Percentiles rank a stretch among this genome's conserved stretches.
phyloP scores from a whole-genome alignment of 2,113 vertebrate genomes.

The Turnix velox region DNA sequence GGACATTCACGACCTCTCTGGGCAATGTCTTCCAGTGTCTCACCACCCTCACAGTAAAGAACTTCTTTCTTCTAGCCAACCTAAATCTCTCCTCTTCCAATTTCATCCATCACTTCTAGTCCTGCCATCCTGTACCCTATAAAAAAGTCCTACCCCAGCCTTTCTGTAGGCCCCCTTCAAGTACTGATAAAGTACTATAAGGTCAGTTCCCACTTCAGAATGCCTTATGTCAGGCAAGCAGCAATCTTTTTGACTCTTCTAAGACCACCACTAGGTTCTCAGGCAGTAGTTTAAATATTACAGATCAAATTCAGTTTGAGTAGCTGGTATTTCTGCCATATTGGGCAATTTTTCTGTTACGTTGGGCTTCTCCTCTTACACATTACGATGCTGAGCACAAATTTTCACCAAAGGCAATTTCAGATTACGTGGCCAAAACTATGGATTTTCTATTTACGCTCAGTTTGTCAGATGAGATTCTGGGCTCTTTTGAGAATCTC shows the following conservation, averaged over 20 bases:
- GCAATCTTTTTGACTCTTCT: background rate
- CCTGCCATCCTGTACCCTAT: too few species aligned
- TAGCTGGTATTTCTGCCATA: background rate
- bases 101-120: too few species aligned
- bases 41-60: too few species aligned
- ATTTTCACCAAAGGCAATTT: background rate
- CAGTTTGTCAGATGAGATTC: background rate
- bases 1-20: too few species aligned
- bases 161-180: too few species aligned
- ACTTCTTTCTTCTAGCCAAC: too few species aligned
- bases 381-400: background rate
- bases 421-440: background rate
- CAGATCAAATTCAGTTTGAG: background rate
- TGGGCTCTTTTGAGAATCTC: background rate
- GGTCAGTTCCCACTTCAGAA: background rate
- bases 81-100: too few species aligned
- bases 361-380: background rate
- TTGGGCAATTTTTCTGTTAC: background rate
- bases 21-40: too few species aligned
- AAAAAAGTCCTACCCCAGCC: too few species aligned
- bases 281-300: background rate
- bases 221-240: background rate
- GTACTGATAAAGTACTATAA: too few species aligned
- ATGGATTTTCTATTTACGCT: background rate
- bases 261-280: background rate